These are phyloP conservation scores for Netelia melanura DNA, from an alignment of 2,888 invertebrate genomes.

Conservation along the genomic window DNA sequence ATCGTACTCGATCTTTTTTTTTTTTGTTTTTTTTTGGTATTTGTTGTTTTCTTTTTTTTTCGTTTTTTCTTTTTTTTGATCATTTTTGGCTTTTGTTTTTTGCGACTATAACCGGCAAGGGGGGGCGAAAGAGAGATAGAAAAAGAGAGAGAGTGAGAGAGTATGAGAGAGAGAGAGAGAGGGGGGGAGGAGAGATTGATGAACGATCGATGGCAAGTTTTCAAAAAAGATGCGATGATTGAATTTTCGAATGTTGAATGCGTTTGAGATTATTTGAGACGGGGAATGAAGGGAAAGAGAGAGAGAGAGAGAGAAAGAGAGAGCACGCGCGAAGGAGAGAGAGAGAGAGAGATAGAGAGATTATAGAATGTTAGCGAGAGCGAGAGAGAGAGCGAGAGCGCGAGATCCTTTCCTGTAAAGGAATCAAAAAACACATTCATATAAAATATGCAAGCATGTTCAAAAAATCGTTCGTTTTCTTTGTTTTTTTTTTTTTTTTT, in stretches of 20 bases:
- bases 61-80: conserved; percentile 7
- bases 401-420: conserved; percentile 85
- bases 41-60: no score
- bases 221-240: conserved; percentile 34
- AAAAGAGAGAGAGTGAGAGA: conserved; percentile 56
- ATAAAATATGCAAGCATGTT: conserved; percentile 86
- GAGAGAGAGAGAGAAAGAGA: conserved; percentile 60
- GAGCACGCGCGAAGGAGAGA: conserved; percentile 58
- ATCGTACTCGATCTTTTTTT: conserved; percentile 63
- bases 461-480: conserved; percentile 82
- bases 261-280: conserved; percentile 35
- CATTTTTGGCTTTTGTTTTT: conserved; percentile 6
- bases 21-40: conserved; percentile 17
- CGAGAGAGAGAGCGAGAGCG: conserved; percentile 79
- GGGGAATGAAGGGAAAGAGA: conserved; percentile 28
- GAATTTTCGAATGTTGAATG: conserved; percentile 22
- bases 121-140: conserved; percentile 62
- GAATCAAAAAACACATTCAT: conserved; percentile 85
- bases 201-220: conserved; percentile 42
- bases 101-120: conserved; percentile 59
- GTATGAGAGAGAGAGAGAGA: conserved; percentile 36
- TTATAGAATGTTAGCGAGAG: conserved; percentile 59
- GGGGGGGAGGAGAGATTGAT: conserved; percentile 38
- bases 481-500: no score
- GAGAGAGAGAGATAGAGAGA: conserved; percentile 35